Evolutionary conservation across 2,113 vertebrate genomes (phyloP), one percentile per base, ranked within the genome.

Genomic region (Pedetes capensis): DNA sequence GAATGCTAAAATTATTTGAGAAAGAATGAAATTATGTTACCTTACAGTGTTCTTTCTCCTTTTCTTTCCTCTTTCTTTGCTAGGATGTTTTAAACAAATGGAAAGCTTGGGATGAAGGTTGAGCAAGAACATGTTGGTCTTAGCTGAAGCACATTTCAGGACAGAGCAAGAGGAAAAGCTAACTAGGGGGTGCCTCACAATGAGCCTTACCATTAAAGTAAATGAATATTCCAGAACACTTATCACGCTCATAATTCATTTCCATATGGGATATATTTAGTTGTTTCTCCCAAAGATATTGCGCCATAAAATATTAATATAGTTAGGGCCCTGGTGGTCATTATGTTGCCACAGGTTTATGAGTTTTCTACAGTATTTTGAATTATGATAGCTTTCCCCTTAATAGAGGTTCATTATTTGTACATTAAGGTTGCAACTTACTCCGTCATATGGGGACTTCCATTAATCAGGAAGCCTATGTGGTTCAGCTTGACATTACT

Each of bases 351-450:
- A 96, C 88, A 94, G 90, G 90, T 97, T 96, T 96, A 95, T 95
- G 72, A 51, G 74, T 96, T 95, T 79, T 49, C 85, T 88, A 83
- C 44, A 89, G 87, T 69, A 95, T 93, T 94, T 93, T 95, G 96
- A 97, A 94, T 95, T 94, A 97, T 88, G 81, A 94, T 23, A 61
- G 32, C 57, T 49, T 88, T 92, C 29, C 44, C 92, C 93, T 96
- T 95, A 95, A 96, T 97, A 96, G 94, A 88, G 92, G 76, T 92
- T 97, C 95, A 96, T 97, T 95, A 97, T 96, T 97, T 97, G 95
- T 88, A 88, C 90, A 96, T 96, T 96, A 96, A 92, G 63, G 20
- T 95, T 92, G 72, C 95, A 96, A 92, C 92, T 96, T 95, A 92
- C 86, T 96, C 72, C 88, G 92, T 91, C 84, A 96, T 88, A 85